Evolutionary conservation across 2,888 invertebrate genomes (phyloP), one percentile per base, ranked within the genome.

Genomic region (Harpalus rubripes): DNA sequence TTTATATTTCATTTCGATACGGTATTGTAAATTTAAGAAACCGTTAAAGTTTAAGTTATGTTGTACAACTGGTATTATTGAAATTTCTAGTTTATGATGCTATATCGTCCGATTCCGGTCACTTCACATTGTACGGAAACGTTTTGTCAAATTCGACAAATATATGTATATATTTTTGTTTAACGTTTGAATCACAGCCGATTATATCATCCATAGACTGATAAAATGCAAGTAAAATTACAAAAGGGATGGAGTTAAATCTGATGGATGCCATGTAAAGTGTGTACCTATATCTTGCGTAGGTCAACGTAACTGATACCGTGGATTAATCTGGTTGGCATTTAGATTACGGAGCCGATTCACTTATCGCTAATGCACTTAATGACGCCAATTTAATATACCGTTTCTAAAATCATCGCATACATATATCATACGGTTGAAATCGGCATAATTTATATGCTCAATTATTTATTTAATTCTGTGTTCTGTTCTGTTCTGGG

Each of bases 391-490:
- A 84, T 84, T 84, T 84, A 65, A 84, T 83, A 81, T 83, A 74
- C 83, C 83, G 83, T 83, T 83, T 83, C 83, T 83, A 83, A 83
- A 83, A 83, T 83, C 83, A 83, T 83, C 83, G 74, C 83, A 61
- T 44, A 83, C 83, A 83, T 61, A 83, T 83, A 83, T 83, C 83
- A 83, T 83, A 74, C 59, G 74, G 78, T 78, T 78, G 72, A 78
- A 78, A 78, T 78, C 78, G 78, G 78, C 78, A 78, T 78, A 78
- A 78, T 78, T 78, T 78, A 78, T 78, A 26, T 78, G 78, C 78
- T 56, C 78, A 78, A 78, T 78, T 78, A 78, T 78, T 58, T 78
- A 78, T 78, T 78, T 78, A 78, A 78, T 78, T 78, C 78, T 58
- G 56, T 58, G 56, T 58, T 78, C 58, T 78, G 32, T 32, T 32